Conservation (phyloP, 1,140 invertebrate species). For the Penaeus indicus region DNA sequence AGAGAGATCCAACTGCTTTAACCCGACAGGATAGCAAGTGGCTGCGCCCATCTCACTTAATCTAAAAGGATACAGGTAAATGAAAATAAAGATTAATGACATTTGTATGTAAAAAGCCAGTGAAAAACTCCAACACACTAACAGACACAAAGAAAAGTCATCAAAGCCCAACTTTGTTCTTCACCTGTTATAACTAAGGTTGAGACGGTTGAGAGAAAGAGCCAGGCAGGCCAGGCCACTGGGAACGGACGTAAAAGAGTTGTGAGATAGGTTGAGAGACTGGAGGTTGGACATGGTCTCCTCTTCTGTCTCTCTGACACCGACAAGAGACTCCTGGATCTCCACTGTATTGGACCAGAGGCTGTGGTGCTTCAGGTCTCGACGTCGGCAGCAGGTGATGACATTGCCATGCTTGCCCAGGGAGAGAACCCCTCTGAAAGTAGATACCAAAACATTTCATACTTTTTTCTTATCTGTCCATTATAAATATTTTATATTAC, state of each 20-base stretch:
- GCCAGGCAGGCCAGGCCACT: constrained; percentile 89
- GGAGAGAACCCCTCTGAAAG: constrained; percentile 47
- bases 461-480: background rate
- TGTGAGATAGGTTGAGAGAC: constrained; percentile 90
- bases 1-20: constrained; percentile 93
- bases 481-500: too few relatives aligned
- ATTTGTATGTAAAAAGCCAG: background rate
- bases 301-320: constrained; percentile 52
- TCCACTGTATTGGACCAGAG: constrained; percentile 81
- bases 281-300: constrained; percentile 75
- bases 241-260: constrained; percentile 89
- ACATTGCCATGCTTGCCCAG: constrained; percentile 66
- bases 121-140: background rate
- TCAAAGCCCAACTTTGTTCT: background rate
- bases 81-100: background rate
- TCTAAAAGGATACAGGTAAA: constrained; percentile 52
- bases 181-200: constrained; percentile 88
- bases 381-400: constrained; percentile 64
- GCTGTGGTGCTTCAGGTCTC: constrained; percentile 78
- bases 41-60: constrained; percentile 84
- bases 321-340: constrained; percentile 67
- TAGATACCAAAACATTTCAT: background rate
- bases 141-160: too few relatives aligned
- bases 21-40: constrained; percentile 86
- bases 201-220: constrained; percentile 86